Conservation (phyloP, 2,888 invertebrate species). For the Opisthograptis luteolata region DNA sequence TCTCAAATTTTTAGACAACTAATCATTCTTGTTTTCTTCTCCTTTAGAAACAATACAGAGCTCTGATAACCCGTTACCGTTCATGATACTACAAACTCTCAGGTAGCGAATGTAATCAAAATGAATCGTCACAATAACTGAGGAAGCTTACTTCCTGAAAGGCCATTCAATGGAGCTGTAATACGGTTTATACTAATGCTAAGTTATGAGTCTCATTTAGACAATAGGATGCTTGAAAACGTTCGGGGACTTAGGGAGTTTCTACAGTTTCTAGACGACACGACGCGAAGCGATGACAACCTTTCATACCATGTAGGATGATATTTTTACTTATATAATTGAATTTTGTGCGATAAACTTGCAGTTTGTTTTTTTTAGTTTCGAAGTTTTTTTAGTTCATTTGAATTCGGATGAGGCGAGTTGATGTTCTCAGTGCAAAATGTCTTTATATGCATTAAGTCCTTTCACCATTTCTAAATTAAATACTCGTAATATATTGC, state of each 20-base stretch:
- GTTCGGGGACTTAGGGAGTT: constrained; percentile 32
- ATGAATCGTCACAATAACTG: constrained; percentile 41
- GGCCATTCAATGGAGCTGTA: constrained; percentile 41
- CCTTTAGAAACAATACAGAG: constrained; percentile 5
- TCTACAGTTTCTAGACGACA: constrained; percentile 30
- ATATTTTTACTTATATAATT: no score
- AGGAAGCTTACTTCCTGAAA: constrained; percentile 35
- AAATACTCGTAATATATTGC: no score
- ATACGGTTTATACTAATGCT: constrained; percentile 50
- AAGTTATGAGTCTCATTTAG: constrained; percentile 62
- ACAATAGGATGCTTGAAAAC: constrained; percentile 46
- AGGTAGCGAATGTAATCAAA: constrained; percentile 39
- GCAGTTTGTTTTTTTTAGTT: no score
- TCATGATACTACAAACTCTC: constrained; percentile 6
- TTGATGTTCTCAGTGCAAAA: no score
- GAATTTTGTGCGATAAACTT: no score
- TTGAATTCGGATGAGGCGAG: no score
- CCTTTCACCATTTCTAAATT: no score
- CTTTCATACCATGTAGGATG: neutral
- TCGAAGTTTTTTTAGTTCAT: no score
- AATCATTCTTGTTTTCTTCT: constrained; percentile 11
- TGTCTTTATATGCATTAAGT: no score
- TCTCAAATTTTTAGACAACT: no score
- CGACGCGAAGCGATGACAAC: constrained; percentile 12
- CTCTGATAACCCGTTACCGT: constrained; percentile 4